phyloP scores from a whole-genome alignment of 2,113 vertebrate genomes.

The Dicentrarchus labrax region DNA sequence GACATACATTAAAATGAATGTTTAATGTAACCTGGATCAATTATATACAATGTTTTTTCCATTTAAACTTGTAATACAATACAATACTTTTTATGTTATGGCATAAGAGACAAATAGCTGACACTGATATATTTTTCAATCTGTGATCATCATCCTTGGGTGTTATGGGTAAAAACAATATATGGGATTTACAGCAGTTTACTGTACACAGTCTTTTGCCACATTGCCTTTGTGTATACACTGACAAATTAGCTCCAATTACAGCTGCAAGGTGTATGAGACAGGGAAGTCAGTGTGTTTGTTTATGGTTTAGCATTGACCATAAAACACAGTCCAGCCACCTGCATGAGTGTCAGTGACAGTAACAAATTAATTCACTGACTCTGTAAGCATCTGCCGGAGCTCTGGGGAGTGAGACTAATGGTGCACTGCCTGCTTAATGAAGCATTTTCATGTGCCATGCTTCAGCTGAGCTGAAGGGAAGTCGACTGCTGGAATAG shows the following conservation, averaged over 20 bases:
- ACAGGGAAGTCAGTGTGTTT: not conserved
- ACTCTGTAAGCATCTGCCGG: not conserved
- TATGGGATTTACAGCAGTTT: constrained; percentile 44
- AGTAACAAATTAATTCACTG: not conserved
- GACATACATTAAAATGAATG: no score
- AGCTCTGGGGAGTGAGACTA: constrained; percentile 4
- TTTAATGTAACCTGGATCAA: not conserved
- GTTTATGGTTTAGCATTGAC: no score
- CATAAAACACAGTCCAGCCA: not conserved
- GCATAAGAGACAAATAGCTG: not conserved
- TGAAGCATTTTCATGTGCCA: constrained; percentile 2
- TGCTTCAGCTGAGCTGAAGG: constrained; percentile 51
- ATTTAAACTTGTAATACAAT: not conserved
- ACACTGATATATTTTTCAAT: not conserved
- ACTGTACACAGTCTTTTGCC: constrained; percentile 51
- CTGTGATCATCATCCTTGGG: not conserved
- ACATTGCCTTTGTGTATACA: constrained; percentile 5
- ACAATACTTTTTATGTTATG: not conserved
- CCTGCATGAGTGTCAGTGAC: not conserved
- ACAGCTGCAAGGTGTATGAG: not conserved
- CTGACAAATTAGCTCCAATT: constrained; percentile 25
- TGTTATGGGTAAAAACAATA: constrained; percentile 65
- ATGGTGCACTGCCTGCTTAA: not conserved
- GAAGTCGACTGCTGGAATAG: constrained; percentile 35
- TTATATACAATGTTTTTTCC: not conserved